Percentiles rank a stretch among this genome's conserved stretches.
These are phyloP conservation scores for Dolomedes plantarius DNA, from an alignment of 2,888 invertebrate genomes.

Conservation along the genomic window DNA sequence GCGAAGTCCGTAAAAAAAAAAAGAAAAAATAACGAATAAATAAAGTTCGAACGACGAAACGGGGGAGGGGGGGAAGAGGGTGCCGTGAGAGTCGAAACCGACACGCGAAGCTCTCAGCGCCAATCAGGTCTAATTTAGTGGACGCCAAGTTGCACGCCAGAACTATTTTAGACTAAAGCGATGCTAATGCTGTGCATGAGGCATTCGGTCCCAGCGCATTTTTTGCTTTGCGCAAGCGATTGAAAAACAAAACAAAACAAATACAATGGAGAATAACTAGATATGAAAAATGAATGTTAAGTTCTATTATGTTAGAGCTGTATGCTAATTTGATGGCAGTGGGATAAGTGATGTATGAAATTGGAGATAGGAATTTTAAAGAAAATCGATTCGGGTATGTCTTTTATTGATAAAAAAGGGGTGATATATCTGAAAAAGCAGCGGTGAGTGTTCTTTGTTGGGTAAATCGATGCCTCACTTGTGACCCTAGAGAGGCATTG, in stretches of 20 bases:
- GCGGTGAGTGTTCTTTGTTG: no score
- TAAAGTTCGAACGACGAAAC: background rate
- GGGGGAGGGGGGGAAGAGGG: background rate
- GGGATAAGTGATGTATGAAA: background rate
- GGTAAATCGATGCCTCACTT: no score
- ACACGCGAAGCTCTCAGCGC: slow-evolving; percentile 63
- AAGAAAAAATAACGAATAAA: background rate
- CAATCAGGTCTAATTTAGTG: slow-evolving; percentile 66
- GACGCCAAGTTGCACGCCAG: slow-evolving; percentile 23
- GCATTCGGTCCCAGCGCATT: background rate
- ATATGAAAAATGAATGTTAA: background rate
- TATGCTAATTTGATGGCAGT: background rate
- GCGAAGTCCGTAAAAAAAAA: background rate
- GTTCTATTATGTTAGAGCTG: background rate
- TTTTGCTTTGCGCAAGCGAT: background rate
- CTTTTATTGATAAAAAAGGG: background rate
- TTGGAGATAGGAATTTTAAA: background rate
- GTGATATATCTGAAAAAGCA: no score
- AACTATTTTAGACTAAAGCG: background rate
- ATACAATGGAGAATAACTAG: slow-evolving; percentile 6
- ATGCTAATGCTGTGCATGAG: background rate
- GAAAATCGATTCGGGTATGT: background rate
- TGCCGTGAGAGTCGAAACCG: background rate
- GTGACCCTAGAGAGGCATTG: no score
- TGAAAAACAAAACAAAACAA: background rate